A percentile compares a stretch with the other conserved stretches of the same genome.
phyloP scores from a whole-genome alignment of 2,888 invertebrate genomes.

The Palloptera scutellata region DNA sequence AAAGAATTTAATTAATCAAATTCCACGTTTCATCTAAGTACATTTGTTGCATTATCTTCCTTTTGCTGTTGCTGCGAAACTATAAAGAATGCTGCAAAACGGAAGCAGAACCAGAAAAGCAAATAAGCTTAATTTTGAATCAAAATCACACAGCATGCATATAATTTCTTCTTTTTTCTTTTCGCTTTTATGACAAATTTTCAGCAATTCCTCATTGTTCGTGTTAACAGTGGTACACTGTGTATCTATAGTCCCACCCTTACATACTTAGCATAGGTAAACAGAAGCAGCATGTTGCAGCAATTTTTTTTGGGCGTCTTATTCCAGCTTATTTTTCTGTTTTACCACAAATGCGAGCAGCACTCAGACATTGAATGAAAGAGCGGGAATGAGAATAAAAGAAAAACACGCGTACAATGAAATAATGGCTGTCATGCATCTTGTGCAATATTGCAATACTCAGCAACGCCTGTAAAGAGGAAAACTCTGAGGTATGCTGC shows the following conservation, averaged over 20 bases:
- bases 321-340: not conserved
- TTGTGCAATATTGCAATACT: constrained; percentile 12
- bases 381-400: constrained; percentile 3
- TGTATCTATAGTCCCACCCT: too few relatives aligned
- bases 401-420: not conserved
- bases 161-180: too few relatives aligned
- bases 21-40: too few relatives aligned
- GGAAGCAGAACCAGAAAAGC: too few relatives aligned
- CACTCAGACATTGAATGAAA: not conserved
- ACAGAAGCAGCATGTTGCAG: not conserved
- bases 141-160: too few relatives aligned
- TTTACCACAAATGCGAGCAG: not conserved
- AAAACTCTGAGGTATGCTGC: not conserved
- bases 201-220: constrained; percentile 1
- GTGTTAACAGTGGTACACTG: too few relatives aligned
- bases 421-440: constrained; percentile 18
- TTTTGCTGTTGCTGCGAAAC: too few relatives aligned
- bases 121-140: too few relatives aligned
- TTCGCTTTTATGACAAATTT: constrained; percentile 12
- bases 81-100: too few relatives aligned
- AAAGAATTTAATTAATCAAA: too few relatives aligned
- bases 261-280: too few relatives aligned
- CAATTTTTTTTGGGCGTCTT: not conserved
- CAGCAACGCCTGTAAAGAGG: not conserved
- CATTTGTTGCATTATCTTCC: too few relatives aligned